Percentiles rank a stretch among this genome's conserved stretches.
These are phyloP conservation scores for Tupaia tana DNA, from an alignment of 2,113 vertebrate genomes.

Conservation along the genomic window DNA sequence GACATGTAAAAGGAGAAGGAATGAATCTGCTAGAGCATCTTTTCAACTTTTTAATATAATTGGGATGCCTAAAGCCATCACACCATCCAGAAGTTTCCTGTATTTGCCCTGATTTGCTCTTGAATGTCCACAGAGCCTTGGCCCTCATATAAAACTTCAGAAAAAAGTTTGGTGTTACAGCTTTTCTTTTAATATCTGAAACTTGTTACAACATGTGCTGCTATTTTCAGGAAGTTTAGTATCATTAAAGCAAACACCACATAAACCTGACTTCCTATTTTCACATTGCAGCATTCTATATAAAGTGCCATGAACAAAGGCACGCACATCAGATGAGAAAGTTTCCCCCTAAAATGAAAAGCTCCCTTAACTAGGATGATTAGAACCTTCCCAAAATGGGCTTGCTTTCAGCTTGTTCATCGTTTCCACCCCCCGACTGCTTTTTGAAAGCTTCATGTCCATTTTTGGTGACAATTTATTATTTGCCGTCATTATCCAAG, in stretches of 20 bases:
- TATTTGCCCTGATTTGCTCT: slow-evolving; percentile 38
- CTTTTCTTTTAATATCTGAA: slow-evolving; percentile 48
- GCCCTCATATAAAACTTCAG: slow-evolving; percentile 37
- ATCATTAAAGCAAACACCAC: slow-evolving; percentile 60
- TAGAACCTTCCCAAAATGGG: slow-evolving; percentile 65
- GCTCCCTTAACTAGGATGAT: slow-evolving; percentile 12
- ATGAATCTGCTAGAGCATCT: neutral
- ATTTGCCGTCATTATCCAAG: slow-evolving; percentile 62
- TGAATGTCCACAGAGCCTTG: neutral
- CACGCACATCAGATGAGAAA: slow-evolving; percentile 41
- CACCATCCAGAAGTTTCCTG: slow-evolving; percentile 6
- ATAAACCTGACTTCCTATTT: slow-evolving; percentile 62
- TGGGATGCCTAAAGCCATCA: neutral
- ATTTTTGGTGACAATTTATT: slow-evolving; percentile 80
- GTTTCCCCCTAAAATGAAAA: slow-evolving; percentile 74
- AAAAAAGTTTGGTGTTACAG: neutral
- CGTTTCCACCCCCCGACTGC: slow-evolving; percentile 41
- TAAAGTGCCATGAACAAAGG: slow-evolving; percentile 52
- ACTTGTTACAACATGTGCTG: slow-evolving; percentile 12
- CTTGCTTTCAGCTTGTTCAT: slow-evolving; percentile 70
- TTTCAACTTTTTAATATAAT: slow-evolving; percentile 61
- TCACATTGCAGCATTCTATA: slow-evolving; percentile 57
- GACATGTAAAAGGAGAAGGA: slow-evolving; percentile 36
- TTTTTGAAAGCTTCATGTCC: slow-evolving; percentile 63
- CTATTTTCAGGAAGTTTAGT: slow-evolving; percentile 53